Percentiles rank a stretch among this genome's conserved stretches.
Evolutionary conservation across 2,113 vertebrate species (phyloP).

Genomic region (Falcunculus frontatus): DNA sequence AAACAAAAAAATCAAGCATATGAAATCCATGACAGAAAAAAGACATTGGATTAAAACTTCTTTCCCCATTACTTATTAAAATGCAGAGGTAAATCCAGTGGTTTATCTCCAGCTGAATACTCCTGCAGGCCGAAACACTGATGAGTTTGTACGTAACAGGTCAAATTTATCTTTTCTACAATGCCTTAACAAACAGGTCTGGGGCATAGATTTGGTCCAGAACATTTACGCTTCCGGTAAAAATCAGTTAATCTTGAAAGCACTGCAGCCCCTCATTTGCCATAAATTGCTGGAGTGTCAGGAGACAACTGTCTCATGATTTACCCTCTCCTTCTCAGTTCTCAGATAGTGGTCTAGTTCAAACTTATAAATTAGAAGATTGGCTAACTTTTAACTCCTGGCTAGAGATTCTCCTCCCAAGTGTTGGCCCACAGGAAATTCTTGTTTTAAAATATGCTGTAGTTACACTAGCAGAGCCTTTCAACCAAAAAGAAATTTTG

Average conservation of each 20-base stretch:
- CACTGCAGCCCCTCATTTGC: not conserved
- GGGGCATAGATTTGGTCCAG: not conserved
- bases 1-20: not conserved
- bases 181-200: not conserved
- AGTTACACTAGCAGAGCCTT: not conserved
- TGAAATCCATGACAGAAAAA: not conserved
- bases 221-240: not conserved
- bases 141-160: not conserved
- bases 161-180: not conserved
- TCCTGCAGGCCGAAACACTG: not conserved
- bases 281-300: not conserved
- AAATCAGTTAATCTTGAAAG: not conserved
- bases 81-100: not conserved
- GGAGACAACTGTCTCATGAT: not conserved
- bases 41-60: not conserved
- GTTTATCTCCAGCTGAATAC: not conserved
- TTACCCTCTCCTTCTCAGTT: constrained; percentile 9
- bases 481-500: not conserved
- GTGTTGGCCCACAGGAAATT: not conserved
- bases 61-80: not conserved
- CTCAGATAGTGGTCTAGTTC: not conserved
- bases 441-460: constrained; percentile 8
- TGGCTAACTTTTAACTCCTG: constrained; percentile 29
- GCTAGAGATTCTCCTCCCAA: constrained; percentile 34
- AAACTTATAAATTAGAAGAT: constrained; percentile 43